Evolutionary conservation across 2,797 vertebrate species (phyloP).

Genomic region (Cynodonichthys magdalenae): DNA sequence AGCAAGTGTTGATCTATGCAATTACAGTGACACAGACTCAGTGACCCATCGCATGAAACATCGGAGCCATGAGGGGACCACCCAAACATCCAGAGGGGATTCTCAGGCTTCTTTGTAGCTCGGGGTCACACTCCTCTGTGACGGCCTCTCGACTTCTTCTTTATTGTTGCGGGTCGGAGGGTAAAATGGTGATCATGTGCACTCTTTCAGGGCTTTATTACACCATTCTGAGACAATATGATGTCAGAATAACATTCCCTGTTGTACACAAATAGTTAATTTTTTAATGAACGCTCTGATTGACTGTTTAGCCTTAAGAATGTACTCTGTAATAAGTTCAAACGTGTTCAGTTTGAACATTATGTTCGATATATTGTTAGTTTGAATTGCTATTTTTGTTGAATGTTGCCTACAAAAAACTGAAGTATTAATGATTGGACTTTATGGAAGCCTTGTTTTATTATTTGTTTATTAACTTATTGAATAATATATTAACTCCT

Average conservation of each 20-base stretch:
- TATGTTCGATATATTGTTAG: background rate
- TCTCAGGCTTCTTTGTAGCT: constrained; percentile 61
- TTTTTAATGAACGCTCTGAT: background rate
- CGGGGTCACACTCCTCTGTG: constrained; percentile 58
- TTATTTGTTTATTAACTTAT: background rate
- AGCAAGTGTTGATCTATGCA: constrained; percentile 78
- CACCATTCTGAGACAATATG: background rate
- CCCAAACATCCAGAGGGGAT: constrained; percentile 65
- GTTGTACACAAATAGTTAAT: too few relatives aligned
- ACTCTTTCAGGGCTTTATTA: constrained; percentile 26
- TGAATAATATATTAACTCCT: background rate
- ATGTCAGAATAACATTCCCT: background rate
- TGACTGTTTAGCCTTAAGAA: background rate
- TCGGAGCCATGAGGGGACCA: constrained; percentile 62
- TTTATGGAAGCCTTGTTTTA: background rate
- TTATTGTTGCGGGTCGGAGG: constrained; percentile 54
- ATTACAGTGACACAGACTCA: constrained; percentile 73
- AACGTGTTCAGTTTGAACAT: background rate
- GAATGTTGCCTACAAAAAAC: background rate
- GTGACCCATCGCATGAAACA: constrained; percentile 67
- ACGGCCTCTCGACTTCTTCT: constrained; percentile 65
- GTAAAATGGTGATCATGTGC: constrained; percentile 72
- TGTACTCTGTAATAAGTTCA: background rate
- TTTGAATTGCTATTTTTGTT: background rate
- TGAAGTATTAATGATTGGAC: background rate